phyloP scores from a whole-genome alignment of 2,888 invertebrate species.

The Phasia obesa region DNA sequence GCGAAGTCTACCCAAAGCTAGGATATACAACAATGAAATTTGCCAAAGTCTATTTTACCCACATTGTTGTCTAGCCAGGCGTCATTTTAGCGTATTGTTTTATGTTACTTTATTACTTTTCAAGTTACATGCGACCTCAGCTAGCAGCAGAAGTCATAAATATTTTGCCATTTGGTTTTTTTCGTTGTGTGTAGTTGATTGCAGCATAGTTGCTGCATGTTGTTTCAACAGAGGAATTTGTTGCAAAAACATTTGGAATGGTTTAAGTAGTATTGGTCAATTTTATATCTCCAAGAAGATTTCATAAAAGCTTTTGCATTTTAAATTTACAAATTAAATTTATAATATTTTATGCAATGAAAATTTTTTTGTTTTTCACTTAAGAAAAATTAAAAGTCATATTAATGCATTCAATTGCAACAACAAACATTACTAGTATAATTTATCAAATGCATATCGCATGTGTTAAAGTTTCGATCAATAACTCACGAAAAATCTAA shows the following conservation, averaged over 20 bases:
- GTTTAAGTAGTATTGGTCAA: background rate
- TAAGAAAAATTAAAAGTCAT: background rate
- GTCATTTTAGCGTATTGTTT: constrained; percentile 52
- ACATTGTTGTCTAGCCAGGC: constrained; percentile 55
- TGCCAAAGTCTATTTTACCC: constrained; percentile 17
- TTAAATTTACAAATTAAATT: background rate
- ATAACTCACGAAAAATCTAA: constrained; percentile 26
- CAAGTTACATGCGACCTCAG: constrained; percentile 47
- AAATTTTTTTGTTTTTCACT: background rate
- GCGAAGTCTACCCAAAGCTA: background rate
- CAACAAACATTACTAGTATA: background rate
- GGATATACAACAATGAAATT: constrained; percentile 3
- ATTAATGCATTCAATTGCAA: background rate
- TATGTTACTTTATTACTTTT: constrained; percentile 50
- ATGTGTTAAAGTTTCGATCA: constrained; percentile 50
- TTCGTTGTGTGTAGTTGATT: constrained; percentile 11
- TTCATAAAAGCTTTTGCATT: background rate
- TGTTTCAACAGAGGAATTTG: background rate
- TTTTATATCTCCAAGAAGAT: background rate
- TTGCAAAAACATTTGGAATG: too few species aligned
- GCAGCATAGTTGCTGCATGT: background rate
- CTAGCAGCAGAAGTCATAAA: constrained; percentile 51
- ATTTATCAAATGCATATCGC: constrained; percentile 54
- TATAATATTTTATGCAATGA: background rate
- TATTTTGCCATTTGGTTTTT: constrained; percentile 41